These are phyloP conservation scores for Automeris io DNA, from an alignment of 2,888 invertebrate genomes.

Conservation along the genomic window DNA sequence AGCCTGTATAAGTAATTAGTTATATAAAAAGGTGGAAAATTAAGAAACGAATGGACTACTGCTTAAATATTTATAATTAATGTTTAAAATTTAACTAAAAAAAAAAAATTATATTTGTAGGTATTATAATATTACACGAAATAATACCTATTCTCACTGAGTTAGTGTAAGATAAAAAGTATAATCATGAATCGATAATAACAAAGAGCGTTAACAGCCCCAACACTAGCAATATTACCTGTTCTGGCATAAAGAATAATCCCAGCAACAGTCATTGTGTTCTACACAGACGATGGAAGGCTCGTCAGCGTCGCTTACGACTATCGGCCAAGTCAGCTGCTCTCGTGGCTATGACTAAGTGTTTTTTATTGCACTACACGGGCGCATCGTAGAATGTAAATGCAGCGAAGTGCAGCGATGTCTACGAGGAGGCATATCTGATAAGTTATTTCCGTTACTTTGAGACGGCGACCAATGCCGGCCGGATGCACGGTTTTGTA, in stretches of 20 bases:
- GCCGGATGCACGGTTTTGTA: constrained; percentile 29
- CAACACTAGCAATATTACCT: constrained; percentile 62
- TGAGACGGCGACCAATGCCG: constrained; percentile 32
- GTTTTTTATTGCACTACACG: constrained; percentile 22
- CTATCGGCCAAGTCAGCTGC: constrained; percentile 37
- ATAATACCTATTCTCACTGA: too few relatives aligned
- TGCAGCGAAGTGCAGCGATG: constrained; percentile 22
- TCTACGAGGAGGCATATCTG: constrained; percentile 43
- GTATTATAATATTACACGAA: too few relatives aligned
- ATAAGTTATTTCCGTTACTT: constrained; percentile 67
- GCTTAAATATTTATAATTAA: too few relatives aligned
- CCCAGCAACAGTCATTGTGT: constrained; percentile 58
- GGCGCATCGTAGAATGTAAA: constrained; percentile 28
- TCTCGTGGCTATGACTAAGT: constrained; percentile 19
- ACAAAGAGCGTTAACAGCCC: neutral
- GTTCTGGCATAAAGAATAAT: constrained; percentile 66
- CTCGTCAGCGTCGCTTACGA: constrained; percentile 46
- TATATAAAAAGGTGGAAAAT: too few relatives aligned
- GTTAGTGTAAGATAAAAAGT: too few relatives aligned
- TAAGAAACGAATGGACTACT: too few relatives aligned
- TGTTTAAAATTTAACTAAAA: too few relatives aligned
- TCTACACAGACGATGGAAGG: constrained; percentile 50
- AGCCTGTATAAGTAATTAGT: too few relatives aligned
- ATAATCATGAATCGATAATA: neutral
- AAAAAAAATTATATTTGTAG: too few relatives aligned